Evolutionary conservation across 2,888 invertebrate genomes (phyloP), one percentile per base, ranked within the genome.

Genomic region (Chromoteleia sp.): DNA sequence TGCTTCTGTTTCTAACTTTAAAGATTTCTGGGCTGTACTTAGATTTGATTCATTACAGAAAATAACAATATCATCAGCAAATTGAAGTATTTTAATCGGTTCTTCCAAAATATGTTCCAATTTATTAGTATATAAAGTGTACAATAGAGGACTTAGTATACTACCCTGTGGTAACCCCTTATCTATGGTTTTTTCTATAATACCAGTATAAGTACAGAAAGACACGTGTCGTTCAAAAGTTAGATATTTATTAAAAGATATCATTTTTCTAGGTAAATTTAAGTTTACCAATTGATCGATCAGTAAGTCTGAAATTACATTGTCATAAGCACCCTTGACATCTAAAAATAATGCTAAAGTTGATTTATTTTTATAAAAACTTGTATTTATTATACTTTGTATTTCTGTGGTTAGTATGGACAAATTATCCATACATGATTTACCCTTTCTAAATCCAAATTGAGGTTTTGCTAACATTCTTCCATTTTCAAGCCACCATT

Each of bases 311-410:
- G 81, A 59, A 3, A 81, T 30, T 0, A 82, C 76, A n/a, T 70
- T 79, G 2, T 82, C 78, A 63, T 74, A 81, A 2, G 82, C 78
- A 0, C 68, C 70, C 30, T 61, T 71, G 1, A 81, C 63, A 36
- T 81, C 78, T 0, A 81, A 12, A 15, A 81, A 78, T 0, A 68
- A 8, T 0, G 79, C 56, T 2, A 17, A 8, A 0, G 70, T 3
- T n/a, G 21, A 33, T 30, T 71, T 70, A 25, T 71, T 65, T 36
- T 63, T 54, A 21, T 0, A 76, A 52, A 80, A 77, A 1, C 12
- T n/a, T 1, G n/a, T n/a, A n/a, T n/a, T n/a, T n/a, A n/a, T n/a
- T n/a, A n/a, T n/a, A n/a, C 41, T 7, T 0, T 67, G 59, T 25
- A 82, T 74, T 2, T 74, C 52, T 0, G 54, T 43, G 4, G 7